Percentiles rank a stretch among this genome's conserved stretches.
These are phyloP conservation scores for Nyctereutes procyonoides DNA, from an alignment of 2,113 vertebrate species.

Conservation along the genomic window DNA sequence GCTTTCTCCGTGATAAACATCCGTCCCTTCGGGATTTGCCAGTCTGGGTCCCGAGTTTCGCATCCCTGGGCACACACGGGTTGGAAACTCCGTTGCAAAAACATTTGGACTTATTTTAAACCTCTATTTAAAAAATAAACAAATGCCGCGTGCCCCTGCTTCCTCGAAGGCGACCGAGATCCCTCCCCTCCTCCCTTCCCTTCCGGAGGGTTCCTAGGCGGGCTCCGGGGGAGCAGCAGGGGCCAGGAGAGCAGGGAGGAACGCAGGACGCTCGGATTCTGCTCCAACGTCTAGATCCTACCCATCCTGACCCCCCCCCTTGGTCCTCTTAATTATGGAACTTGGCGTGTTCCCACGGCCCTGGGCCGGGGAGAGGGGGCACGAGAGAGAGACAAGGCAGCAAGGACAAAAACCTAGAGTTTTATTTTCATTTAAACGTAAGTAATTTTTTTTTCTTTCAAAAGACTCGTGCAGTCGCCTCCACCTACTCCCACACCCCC, in stretches of 20 bases:
- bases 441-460: neutral
- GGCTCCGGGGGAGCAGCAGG: neutral
- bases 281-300: neutral
- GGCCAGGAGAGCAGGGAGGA: neutral
- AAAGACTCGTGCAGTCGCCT: neutral
- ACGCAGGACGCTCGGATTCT: neutral
- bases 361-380: fast-evolving
- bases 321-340: neutral
- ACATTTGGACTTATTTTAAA: neutral
- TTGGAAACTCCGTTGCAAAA: neutral
- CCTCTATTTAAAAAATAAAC: neutral
- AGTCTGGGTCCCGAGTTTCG: neutral
- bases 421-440: constrained; percentile 32
- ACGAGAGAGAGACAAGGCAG: neutral
- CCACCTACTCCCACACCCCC: neutral
- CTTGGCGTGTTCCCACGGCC: neutral
- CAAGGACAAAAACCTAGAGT: neutral
- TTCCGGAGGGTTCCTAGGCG: neutral
- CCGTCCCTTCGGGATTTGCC: neutral
- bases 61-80: neutral
- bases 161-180: neutral
- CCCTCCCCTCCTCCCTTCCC: no score
- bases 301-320: neutral
- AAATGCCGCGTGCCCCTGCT: neutral
- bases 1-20: neutral